A percentile compares a stretch with the other conserved stretches of the same genome.
Conservation (phyloP, 1,140 invertebrate species). For the Drosophila ohnishii region DNA sequence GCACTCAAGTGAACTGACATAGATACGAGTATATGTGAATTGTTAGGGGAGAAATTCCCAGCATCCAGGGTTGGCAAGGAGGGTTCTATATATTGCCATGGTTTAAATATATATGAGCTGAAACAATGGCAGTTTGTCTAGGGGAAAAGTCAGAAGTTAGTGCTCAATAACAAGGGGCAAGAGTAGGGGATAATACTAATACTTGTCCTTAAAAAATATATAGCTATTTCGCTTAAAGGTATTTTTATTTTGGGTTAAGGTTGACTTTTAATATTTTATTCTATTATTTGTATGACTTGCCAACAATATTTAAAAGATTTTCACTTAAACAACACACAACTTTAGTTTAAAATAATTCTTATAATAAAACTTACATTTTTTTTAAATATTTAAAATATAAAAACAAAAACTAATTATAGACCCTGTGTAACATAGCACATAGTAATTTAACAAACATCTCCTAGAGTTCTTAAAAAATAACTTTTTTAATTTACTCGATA, state of each 20-base stretch:
- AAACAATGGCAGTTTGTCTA: background rate
- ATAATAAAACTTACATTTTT: too few species aligned
- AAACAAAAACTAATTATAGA: background rate
- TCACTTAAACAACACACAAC: too few species aligned
- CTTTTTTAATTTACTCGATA: background rate
- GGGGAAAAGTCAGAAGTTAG: background rate
- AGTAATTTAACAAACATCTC: background rate
- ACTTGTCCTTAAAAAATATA: background rate
- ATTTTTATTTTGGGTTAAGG: too few species aligned
- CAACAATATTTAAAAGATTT: background rate
- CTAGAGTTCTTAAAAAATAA: background rate
- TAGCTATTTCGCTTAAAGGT: background rate
- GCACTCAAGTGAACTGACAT: conserved; percentile 57
- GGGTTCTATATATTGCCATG: background rate
- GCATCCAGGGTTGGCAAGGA: conserved; percentile 20
- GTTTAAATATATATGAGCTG: background rate
- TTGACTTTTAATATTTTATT: background rate
- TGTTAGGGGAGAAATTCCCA: conserved; percentile 20
- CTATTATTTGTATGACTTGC: background rate
- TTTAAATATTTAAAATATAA: background rate
- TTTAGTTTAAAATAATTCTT: too few species aligned
- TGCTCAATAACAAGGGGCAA: background rate
- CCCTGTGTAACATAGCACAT: background rate
- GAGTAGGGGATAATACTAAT: background rate
- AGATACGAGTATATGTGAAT: conserved; percentile 42